Base-by-base conservation (phyloP, 2,888 invertebrate genomes). In the Mythimna impura region DNA sequence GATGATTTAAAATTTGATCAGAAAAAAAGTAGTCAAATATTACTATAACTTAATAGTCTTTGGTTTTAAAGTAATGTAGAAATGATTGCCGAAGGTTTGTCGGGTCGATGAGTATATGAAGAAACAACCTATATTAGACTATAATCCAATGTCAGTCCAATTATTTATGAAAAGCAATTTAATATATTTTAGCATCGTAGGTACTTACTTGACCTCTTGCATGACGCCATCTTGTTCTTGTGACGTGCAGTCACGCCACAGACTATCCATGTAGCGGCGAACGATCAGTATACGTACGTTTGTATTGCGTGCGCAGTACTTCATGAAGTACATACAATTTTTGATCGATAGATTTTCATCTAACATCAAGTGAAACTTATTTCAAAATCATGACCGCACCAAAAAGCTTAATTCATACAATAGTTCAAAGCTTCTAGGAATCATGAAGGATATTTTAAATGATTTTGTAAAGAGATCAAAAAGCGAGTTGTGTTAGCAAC, bases 21-120 rank as follows among this genome's bases (percentile, higher is more conserved):
- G 88, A 86, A 87, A 89, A n/a, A 88, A 91, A 87, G 86, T 83
- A 86, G 88, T 93, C 91, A 90, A 92, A 93, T 91, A 88, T 90
- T 82, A 85, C 84, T 88, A 89, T 84, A 88, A 88, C 82, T 89
- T 89, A 92, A 90, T 90, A 93, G 88, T 96, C 95, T 96, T 96
- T 96, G 95, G 96, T 94, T 94, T 93, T 91, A 90, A 90, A 90
- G 88, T 89, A 89, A 89, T 85, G 89, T 89, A 66, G 89, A 88
- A 85, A 86, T 89, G 89, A 89, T 91, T 92, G 91, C 93, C 94
- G 90, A 93, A 93, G 82, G 83, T 83, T 68, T 89, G 90, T 82
- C 65, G 83, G 90, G 92, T 94, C 94, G 91, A 94, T 93, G 93
- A 92, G 92, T 90, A 88, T 91, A 93, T 90, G 93, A 93, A 92